Evolutionary conservation across 1,140 invertebrate species (phyloP).

Genomic region (Ceratitis capitata): DNA sequence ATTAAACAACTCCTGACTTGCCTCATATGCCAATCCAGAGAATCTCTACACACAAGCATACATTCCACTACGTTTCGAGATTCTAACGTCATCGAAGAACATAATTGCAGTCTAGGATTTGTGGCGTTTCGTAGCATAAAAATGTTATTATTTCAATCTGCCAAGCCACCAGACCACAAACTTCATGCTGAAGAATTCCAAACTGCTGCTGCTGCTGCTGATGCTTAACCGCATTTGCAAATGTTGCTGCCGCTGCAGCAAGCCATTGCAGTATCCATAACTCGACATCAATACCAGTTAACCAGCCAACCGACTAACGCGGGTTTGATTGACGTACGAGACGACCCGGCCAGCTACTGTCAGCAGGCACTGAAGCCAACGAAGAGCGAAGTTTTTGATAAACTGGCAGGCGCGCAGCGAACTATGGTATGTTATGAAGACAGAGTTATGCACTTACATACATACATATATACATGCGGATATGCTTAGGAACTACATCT

Average conservation of each 20-base stretch:
- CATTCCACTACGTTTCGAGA: neutral
- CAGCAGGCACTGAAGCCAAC: neutral
- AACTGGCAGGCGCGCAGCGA: neutral
- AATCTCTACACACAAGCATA: neutral
- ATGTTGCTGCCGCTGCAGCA: neutral
- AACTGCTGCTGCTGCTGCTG: neutral
- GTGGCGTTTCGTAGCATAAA: neutral
- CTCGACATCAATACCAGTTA: neutral
- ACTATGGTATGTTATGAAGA: neutral
- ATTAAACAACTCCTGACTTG: too few relatives aligned
- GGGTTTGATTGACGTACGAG: slow-evolving; percentile 5
- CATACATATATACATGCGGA: too few relatives aligned
- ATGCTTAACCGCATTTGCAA: neutral
- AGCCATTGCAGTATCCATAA: neutral
- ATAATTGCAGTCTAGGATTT: neutral
- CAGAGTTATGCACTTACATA: too few relatives aligned
- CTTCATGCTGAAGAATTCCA: slow-evolving; percentile 5
- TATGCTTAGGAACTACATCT: neutral
- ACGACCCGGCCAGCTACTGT: neutral
- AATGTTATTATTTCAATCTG: neutral
- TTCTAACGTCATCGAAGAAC: neutral
- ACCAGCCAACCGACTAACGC: neutral
- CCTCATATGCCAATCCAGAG: too few relatives aligned
- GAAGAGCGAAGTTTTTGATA: neutral
- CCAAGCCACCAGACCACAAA: slow-evolving; percentile 1